phyloP scores from a whole-genome alignment of 1,140 invertebrate genomes.

The Pogonognathellus flavescens region DNA sequence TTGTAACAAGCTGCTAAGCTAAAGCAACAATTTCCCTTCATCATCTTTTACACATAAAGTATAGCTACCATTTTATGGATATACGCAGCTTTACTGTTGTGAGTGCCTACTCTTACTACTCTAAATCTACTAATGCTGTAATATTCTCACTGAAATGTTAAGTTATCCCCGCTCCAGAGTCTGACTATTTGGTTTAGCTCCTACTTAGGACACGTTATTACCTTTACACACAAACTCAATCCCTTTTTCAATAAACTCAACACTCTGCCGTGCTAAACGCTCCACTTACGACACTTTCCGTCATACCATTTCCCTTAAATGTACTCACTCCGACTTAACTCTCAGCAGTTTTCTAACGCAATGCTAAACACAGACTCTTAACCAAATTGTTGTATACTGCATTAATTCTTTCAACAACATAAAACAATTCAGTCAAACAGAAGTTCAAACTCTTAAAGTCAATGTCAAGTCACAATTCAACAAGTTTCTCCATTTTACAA shows the following conservation, averaged over 20 bases:
- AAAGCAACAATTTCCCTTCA: slow-evolving; percentile 33
- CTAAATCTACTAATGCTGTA: neutral
- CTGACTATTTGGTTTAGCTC: slow-evolving; percentile 2
- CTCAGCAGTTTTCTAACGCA: too few species aligned
- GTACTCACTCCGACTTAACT: neutral
- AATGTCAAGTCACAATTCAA: slow-evolving; percentile 35
- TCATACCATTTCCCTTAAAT: neutral
- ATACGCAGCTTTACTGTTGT: too few species aligned
- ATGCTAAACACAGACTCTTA: neutral
- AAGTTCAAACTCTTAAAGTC: slow-evolving; percentile 11
- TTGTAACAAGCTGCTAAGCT: slow-evolving; percentile 23
- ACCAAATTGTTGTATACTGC: neutral
- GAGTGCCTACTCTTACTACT: neutral
- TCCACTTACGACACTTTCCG: slow-evolving; percentile 60
- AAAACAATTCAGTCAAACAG: slow-evolving; percentile 22
- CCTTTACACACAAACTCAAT: neutral
- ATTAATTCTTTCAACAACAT: slow-evolving; percentile 21
- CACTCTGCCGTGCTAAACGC: slow-evolving; percentile 60
- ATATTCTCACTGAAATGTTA: neutral
- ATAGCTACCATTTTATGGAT: too few species aligned
- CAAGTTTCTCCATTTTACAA: slow-evolving; percentile 6
- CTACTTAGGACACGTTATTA: slow-evolving; percentile 20
- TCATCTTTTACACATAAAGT: slow-evolving; percentile 5
- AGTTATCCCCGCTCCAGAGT: neutral
- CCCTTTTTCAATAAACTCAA: slow-evolving; percentile 63